Conservation (phyloP, 2,797 vertebrate species). For the Passerculus sandwichensis region DNA sequence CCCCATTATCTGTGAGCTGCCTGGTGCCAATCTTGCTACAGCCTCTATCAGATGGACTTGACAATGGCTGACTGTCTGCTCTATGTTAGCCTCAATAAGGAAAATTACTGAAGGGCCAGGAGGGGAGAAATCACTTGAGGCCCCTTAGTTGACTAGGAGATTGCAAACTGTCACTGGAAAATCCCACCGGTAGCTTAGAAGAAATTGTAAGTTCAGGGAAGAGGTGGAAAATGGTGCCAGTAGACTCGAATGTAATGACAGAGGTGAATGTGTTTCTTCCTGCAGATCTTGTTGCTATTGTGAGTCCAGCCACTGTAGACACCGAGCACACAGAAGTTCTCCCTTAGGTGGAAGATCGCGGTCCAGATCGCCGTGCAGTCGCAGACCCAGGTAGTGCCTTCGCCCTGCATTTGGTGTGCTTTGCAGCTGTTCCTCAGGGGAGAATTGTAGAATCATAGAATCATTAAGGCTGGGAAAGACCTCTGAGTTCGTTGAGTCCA, state of each 20-base stretch:
- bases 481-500: neutral
- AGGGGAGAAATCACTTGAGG: neutral
- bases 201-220: neutral
- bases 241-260: conserved; percentile 1
- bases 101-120: neutral
- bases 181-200: conserved; percentile 15
- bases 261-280: conserved; percentile 44
- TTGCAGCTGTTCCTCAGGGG: neutral
- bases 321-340: conserved; percentile 85
- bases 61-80: conserved; percentile 17
- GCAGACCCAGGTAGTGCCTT: conserved; percentile 88
- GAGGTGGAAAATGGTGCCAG: neutral
- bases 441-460: neutral
- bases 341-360: conserved; percentile 81
- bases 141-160: conserved; percentile 15
- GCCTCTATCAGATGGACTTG: conserved; percentile 52
- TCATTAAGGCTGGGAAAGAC: neutral
- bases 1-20: conserved; percentile 53
- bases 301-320: conserved; percentile 87
- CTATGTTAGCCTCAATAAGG: conserved; percentile 48
- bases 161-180: conserved; percentile 27
- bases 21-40: conserved; percentile 25
- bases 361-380: conserved; percentile 85
- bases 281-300: conserved; percentile 89
- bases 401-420: neutral